A percentile compares a stretch with the other conserved stretches of the same genome.
Conservation (phyloP, 2,888 invertebrate genomes). For the Dicyrtomina minuta region DNA sequence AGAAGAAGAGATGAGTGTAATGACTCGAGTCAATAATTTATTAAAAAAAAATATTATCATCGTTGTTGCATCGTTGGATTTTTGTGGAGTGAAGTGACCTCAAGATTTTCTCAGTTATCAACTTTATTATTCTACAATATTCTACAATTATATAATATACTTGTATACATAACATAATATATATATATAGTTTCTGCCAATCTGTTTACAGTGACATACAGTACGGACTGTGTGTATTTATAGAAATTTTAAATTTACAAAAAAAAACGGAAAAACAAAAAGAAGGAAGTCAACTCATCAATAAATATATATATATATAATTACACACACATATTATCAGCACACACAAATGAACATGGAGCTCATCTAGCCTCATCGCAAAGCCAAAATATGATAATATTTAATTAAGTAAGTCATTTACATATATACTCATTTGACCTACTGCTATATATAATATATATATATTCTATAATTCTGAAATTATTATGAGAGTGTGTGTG, state of each 20-base stretch:
- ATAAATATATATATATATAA: neutral
- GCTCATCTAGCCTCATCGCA: constrained; percentile 38
- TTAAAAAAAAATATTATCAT: neutral
- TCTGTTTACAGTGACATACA: no score
- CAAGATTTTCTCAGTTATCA: constrained; percentile 17
- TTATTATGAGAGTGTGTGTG: neutral
- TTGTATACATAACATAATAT: neutral
- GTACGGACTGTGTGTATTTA: no score
- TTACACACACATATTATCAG: neutral
- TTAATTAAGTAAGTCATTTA: constrained; percentile 4
- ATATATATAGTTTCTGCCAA: no score
- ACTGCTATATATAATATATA: neutral
- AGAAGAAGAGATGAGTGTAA: neutral
- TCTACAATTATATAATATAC: neutral
- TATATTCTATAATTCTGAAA: neutral
- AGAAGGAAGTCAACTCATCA: no score
- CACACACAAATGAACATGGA: constrained; percentile 26
- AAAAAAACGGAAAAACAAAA: no score
- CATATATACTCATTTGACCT: constrained; percentile 6
- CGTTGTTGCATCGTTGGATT: neutral
- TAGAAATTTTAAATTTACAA: no score
- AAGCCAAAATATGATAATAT: constrained; percentile 39
- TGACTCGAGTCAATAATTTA: neutral
- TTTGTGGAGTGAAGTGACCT: constrained; percentile 14
- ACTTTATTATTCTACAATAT: neutral